These are phyloP conservation scores for Steatocranus sp. DNA, from an alignment of 2,797 vertebrate species.

Conservation along the genomic window DNA sequence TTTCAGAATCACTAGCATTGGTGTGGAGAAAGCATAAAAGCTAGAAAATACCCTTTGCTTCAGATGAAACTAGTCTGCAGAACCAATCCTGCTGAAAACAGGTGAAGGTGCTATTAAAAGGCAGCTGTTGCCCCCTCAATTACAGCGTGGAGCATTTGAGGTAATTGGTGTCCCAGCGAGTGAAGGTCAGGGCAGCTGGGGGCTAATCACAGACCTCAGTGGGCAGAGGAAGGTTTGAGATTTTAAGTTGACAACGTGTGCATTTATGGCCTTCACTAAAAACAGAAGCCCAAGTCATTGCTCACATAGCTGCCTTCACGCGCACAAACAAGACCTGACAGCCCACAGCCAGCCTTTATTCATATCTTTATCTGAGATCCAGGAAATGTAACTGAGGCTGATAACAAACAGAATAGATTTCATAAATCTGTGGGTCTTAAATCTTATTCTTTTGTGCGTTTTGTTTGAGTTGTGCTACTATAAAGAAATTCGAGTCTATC, in stretches of 20 bases:
- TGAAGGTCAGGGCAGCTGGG: slow-evolving; percentile 43
- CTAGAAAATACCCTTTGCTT: neutral
- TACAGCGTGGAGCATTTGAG: slow-evolving; percentile 23
- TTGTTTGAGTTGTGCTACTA: neutral
- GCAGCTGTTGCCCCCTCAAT: slow-evolving; percentile 67
- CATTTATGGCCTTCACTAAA: slow-evolving; percentile 34
- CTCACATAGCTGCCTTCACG: neutral
- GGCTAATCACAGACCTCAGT: slow-evolving; percentile 63
- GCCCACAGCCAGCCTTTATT: neutral
- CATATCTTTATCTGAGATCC: neutral
- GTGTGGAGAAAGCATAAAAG: neutral
- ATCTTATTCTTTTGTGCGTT: neutral
- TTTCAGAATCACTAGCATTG: neutral
- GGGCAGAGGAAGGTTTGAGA: slow-evolving; percentile 7
- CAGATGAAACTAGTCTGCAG: neutral
- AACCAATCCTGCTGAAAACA: slow-evolving; percentile 34
- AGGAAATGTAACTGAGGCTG: neutral
- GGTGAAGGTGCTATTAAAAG: slow-evolving; percentile 62
- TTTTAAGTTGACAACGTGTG: neutral
- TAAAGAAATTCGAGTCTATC: neutral
- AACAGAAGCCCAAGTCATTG: slow-evolving; percentile 59
- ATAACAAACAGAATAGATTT: neutral
- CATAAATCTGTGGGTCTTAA: neutral
- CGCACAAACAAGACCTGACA: neutral
- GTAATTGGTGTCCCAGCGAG: slow-evolving; percentile 24